Evolutionary conservation across 92 coral and sea anemone species (phyloP), one percentile per base, ranked within the genome.

Genomic region (Phymanthus crucifer): DNA sequence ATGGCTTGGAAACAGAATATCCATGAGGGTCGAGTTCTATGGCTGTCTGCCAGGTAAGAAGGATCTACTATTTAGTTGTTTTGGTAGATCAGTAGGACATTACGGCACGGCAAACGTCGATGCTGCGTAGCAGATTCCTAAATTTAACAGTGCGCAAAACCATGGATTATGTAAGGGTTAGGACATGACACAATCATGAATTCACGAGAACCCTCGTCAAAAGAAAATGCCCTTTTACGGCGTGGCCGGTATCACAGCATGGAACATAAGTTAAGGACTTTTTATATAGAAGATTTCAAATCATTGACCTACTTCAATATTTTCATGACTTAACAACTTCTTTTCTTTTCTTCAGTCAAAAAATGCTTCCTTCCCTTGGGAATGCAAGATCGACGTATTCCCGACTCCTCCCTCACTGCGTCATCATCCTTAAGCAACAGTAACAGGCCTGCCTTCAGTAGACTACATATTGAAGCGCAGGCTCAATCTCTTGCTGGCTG

Each of bases 331-430:
- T 45, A n/a, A 3, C 64, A 19, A 4, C 27, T 54, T 4, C 1
- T 19, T 54, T 14, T 71, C 57, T 23, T 32, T 18, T 24, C 12
- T 1, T 47, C 66, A 76, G 83, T 68, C 47, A 43, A 80, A 7
- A 38, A 61, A 34, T 86, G 86, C 58, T 86, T 84, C 65, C 10
- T 69, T 31, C 80, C 91, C 31, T 36, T 87, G 45, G 94, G 94
- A 40, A 47, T 91, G 50, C 80, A 80, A 40, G 84, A 86, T 75
- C 45, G 50, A 13, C 84, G 87, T 24, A 79, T 91, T 36, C 90
- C 85, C 3, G 78, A 88, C 86, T 17, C 43, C 10, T 78, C 84
- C 17, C 57, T 91, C 66, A 70, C 88, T 0, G 77, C 94, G 11
- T 87, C 91, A 21, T 87, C 94, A 7, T 24, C 35, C 24, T 66